Evolutionary conservation across 1,140 invertebrate species (phyloP).

Genomic region (Mya arenaria): DNA sequence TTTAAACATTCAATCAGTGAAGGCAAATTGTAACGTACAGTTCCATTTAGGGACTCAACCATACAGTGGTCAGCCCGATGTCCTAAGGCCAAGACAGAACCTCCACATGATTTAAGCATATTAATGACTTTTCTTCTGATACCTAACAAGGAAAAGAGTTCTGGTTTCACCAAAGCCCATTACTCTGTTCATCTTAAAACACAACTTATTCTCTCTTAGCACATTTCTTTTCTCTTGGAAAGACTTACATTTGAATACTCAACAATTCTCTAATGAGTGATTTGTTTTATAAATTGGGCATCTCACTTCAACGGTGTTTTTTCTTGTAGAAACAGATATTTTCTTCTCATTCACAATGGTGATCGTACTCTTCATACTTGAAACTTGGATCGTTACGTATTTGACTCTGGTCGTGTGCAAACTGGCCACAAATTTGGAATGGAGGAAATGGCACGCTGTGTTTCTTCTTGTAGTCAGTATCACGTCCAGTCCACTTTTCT

Average conservation of each 20-base stretch:
- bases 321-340: neutral
- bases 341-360: neutral
- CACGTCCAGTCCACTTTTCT: constrained; percentile 55
- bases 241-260: constrained; percentile 4
- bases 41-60: neutral
- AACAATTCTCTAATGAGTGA: constrained; percentile 26
- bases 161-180: neutral
- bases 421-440: constrained; percentile 26
- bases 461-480: constrained; percentile 48
- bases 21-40: neutral
- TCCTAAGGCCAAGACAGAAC: neutral
- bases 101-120: constrained; percentile 5
- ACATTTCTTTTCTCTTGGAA: constrained; percentile 10
- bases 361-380: neutral
- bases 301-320: neutral
- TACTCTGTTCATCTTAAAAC: constrained; percentile 39
- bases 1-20: constrained; percentile 44
- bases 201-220: constrained; percentile 31
- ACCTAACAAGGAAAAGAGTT: neutral
- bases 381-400: constrained; percentile 47
- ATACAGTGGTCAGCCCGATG: neutral
- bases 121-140: neutral
- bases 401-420: neutral
- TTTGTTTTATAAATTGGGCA: constrained; percentile 13
- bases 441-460: constrained; percentile 40